Base-by-base conservation (phyloP, 2,888 invertebrate species). In the Drosophila subquinaria region DNA sequence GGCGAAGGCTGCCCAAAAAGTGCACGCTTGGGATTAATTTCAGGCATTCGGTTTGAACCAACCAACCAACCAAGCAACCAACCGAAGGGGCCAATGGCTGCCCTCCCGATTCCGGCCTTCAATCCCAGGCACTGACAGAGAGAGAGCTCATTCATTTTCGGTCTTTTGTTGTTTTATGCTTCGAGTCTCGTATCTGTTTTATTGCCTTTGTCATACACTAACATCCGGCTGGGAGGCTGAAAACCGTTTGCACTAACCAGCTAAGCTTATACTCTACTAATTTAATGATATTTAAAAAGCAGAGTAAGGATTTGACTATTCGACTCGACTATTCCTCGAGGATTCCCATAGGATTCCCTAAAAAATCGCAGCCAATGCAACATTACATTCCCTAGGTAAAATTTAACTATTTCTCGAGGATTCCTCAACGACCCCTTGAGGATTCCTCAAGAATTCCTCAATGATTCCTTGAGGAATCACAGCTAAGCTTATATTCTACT, bases 11-110 rank as follows among this genome's bases (percentile, higher is more conserved):
- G 48, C 52, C 60, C 60, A 40, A 47, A 79, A 85, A 86, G 76
- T 85, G 83, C 76, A 73, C 86, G 63, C 73, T 75, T 62, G 86
- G 86, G 86, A 86, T 85, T 86, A 88, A 86, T 79, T 79, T 62
- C 62, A 55, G 65, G 45, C 63, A 63, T 69, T 40, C 51, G 52
- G 20, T 56, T 48, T 48, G 33, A n/a, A n/a, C n/a, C n/a, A n/a
- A n/a, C 35, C 52, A 55, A 47, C 23, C 56, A 55, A 45, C 45
- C 35, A 11, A 23, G 1, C 17, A 17, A 17, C 17, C 17, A 17
- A 17, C 17, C 17, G 17, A 17, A 3, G 10, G 23, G 36, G 9
- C 59, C 17, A 17, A 17, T 17, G 17, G 17, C 17, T 17, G 17
- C 17, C 17, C 17, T 17, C 17, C 17, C 59, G 30, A 48, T 59